Conservation (phyloP, 2,888 invertebrate genomes). For the Apodemia mormo region DNA sequence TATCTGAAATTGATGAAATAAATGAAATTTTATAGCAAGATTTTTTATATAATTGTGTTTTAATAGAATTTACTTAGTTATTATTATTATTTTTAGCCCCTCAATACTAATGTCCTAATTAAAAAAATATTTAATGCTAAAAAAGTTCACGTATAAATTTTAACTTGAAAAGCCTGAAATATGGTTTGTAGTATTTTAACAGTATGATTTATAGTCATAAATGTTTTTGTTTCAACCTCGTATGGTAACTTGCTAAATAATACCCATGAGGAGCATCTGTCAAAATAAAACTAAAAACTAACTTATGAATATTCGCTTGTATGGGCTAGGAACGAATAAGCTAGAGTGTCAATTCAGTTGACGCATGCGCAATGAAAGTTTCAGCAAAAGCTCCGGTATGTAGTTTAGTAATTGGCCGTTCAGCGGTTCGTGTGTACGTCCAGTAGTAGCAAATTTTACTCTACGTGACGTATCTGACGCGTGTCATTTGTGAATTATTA, state of each 20-base stretch:
- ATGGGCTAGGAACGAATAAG: slow-evolving; percentile 48
- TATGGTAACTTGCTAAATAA: slow-evolving; percentile 20
- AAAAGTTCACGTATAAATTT: not conserved
- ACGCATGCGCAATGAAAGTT: slow-evolving; percentile 63
- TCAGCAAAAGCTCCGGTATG: slow-evolving; percentile 58
- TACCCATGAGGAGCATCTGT: slow-evolving; percentile 53
- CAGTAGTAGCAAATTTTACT: slow-evolving; percentile 35
- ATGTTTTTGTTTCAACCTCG: slow-evolving; percentile 8
- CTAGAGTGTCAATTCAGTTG: slow-evolving; percentile 63
- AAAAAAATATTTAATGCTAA: not conserved
- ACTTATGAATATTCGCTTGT: slow-evolving; percentile 70
- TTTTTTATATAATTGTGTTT: too few species aligned
- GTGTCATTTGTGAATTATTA: slow-evolving; percentile 45
- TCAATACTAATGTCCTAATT: too few species aligned
- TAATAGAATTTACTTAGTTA: too few species aligned
- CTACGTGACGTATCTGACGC: slow-evolving; percentile 43
- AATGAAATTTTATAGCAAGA: too few species aligned
- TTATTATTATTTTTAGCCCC: too few species aligned
- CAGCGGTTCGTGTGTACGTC: slow-evolving; percentile 52
- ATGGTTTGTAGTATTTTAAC: not conserved
- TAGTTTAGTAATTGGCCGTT: slow-evolving; percentile 73
- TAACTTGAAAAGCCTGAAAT: not conserved
- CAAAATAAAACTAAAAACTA: slow-evolving; percentile 71
- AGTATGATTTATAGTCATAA: not conserved
- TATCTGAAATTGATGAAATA: too few species aligned